Percentiles rank a stretch among this genome's conserved stretches.
These are phyloP conservation scores for Mirounga angustirostris DNA, from an alignment of 2,113 vertebrate genomes.

Conservation along the genomic window DNA sequence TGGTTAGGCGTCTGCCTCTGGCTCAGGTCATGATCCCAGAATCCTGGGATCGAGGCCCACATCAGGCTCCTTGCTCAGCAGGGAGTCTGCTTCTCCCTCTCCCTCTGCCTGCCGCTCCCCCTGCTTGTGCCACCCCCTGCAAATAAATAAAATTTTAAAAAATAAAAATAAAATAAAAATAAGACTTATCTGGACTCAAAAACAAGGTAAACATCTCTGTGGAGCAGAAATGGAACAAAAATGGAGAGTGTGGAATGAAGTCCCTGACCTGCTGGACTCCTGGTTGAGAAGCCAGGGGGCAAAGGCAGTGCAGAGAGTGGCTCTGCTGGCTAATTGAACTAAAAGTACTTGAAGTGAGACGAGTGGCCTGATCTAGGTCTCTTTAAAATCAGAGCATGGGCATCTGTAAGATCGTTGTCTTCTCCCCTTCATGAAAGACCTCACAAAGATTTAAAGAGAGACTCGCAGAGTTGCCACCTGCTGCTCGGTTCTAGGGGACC, in stretches of 20 bases:
- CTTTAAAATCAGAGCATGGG: background rate
- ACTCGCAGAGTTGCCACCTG: background rate
- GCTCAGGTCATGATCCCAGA: too few species aligned
- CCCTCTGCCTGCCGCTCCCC: too few species aligned
- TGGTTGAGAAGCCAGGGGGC: background rate
- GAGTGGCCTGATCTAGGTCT: background rate
- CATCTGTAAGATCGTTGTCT: background rate
- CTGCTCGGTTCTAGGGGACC: background rate
- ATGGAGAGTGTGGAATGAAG: background rate
- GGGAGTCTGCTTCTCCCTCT: too few species aligned
- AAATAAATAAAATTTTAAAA: too few species aligned
- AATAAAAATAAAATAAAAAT: too few species aligned
- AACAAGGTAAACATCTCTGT: constrained; percentile 48
- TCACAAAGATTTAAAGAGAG: background rate
- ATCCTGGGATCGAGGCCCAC: too few species aligned
- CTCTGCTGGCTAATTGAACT: background rate
- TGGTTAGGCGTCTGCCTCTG: too few species aligned
- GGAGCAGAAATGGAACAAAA: background rate
- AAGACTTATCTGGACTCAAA: constrained; percentile 3
- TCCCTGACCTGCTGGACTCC: background rate
- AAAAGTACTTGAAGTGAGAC: background rate
- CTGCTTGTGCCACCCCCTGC: too few species aligned
- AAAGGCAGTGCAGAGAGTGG: background rate
- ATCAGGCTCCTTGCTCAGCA: too few species aligned
- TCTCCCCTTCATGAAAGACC: background rate